phyloP scores from a whole-genome alignment of 2,888 invertebrate species.

The Drosophila phalerata region DNA sequence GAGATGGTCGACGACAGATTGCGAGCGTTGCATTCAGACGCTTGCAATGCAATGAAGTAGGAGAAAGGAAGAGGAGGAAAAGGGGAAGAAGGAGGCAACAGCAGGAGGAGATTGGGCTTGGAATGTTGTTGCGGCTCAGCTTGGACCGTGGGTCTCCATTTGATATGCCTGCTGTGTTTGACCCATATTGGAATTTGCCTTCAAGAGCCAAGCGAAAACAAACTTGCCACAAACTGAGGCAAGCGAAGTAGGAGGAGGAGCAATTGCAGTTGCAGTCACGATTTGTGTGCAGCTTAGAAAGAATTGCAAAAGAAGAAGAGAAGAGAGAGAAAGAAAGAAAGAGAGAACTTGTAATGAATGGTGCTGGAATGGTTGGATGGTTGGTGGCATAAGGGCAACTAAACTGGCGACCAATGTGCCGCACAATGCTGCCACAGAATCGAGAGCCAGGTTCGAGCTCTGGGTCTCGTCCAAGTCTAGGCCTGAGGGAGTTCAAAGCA shows the following conservation, averaged over 20 bases:
- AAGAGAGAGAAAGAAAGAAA: background rate
- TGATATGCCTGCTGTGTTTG: slow-evolving; percentile 77
- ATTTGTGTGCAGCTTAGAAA: slow-evolving; percentile 67
- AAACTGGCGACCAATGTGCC: slow-evolving; percentile 20
- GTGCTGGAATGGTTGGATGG: slow-evolving; percentile 25
- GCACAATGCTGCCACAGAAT: slow-evolving; percentile 19
- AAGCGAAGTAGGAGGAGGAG: slow-evolving; percentile 1
- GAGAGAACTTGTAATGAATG: slow-evolving; percentile 39
- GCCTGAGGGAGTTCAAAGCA: slow-evolving; percentile 28
- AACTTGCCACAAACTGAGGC: slow-evolving; percentile 26
- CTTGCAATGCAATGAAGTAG: background rate
- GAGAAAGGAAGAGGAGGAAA: background rate
- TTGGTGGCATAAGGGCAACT: slow-evolving; percentile 22
- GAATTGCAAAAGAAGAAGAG: slow-evolving; percentile 36
- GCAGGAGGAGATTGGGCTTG: slow-evolving; percentile 43
- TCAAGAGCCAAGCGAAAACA: slow-evolving; percentile 38
- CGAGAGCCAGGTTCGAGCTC: slow-evolving; percentile 18
- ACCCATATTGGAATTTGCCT: slow-evolving; percentile 79
- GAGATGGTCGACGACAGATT: slow-evolving; percentile 69
- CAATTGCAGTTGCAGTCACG: slow-evolving; percentile 58
- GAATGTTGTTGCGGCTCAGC: slow-evolving; percentile 53
- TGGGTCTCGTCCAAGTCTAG: slow-evolving; percentile 34
- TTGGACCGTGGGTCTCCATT: slow-evolving; percentile 54
- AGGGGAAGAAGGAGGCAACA: background rate
- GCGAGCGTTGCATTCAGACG: slow-evolving; percentile 37